Conservation (phyloP, 2,888 invertebrate genomes). For the Ischnura elegans region DNA sequence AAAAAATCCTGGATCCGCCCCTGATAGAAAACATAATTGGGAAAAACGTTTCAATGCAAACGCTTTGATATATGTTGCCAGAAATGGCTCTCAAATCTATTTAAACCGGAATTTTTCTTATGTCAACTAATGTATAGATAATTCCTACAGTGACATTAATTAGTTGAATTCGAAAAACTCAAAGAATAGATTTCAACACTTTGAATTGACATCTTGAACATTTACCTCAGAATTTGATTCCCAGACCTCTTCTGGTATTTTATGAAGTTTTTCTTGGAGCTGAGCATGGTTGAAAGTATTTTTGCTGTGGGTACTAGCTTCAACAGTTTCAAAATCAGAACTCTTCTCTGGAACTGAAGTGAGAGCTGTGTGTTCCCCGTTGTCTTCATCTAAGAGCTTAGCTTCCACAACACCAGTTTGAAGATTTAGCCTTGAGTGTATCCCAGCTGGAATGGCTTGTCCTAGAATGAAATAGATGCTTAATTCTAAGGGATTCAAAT, state of each 20-base stretch:
- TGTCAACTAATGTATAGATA: too few species aligned
- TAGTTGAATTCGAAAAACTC: too few species aligned
- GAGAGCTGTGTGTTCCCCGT: not conserved
- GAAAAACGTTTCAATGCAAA: too few species aligned
- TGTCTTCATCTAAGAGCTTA: slow-evolving; percentile 82
- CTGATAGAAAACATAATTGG: too few species aligned
- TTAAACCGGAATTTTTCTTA: too few species aligned
- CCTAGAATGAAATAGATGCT: slow-evolving; percentile 78
- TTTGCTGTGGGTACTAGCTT: not conserved
- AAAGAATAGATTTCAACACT: too few species aligned
- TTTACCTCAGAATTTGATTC: not conserved
- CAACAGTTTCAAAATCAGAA: not conserved
- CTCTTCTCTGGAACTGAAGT: not conserved
- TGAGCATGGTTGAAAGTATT: not conserved
- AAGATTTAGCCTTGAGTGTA: slow-evolving; percentile 88
- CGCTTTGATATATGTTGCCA: too few species aligned
- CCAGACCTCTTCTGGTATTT: not conserved
- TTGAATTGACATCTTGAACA: not conserved
- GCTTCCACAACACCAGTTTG: slow-evolving; percentile 87
- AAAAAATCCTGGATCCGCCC: too few species aligned
- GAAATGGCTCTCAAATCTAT: too few species aligned
- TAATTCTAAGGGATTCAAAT: too few species aligned
- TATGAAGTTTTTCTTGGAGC: not conserved
- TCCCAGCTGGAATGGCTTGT: slow-evolving; percentile 85
- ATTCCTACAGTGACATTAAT: too few species aligned